Conservation (phyloP, 2,888 invertebrate genomes). For the Hirtodrosophila duncani region DNA sequence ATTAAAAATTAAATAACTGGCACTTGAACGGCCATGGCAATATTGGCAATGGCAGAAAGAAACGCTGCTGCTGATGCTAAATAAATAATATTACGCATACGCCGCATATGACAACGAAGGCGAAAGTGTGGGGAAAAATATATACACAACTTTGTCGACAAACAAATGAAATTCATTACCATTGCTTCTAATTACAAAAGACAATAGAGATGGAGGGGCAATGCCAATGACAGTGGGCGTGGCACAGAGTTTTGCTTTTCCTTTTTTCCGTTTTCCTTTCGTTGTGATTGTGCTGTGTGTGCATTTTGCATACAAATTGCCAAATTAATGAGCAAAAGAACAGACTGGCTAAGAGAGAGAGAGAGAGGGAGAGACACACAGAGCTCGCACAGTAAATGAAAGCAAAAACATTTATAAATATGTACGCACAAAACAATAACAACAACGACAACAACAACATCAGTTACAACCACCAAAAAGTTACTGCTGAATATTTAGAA, state of each 20-base stretch:
- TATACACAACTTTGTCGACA: constrained; percentile 30
- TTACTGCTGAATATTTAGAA: constrained; percentile 6
- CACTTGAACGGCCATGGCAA: constrained; percentile 32
- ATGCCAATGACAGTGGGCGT: constrained; percentile 8
- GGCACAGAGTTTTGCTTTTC: not conserved
- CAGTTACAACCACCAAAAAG: constrained; percentile 2
- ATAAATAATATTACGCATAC: constrained; percentile 49
- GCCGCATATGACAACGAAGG: constrained; percentile 27
- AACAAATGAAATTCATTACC: constrained; percentile 73
- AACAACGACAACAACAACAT: constrained; percentile 21
- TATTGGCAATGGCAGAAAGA: constrained; percentile 29
- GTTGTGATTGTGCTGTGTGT: constrained; percentile 34
- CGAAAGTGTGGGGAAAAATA: constrained; percentile 37
- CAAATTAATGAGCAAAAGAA: constrained; percentile 64
- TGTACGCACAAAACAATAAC: constrained; percentile 53
- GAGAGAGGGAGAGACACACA: too few species aligned
- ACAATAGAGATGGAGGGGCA: constrained; percentile 43
- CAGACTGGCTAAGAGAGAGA: too few species aligned
- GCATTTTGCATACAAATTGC: constrained; percentile 73
- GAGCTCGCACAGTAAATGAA: constrained; percentile 60
- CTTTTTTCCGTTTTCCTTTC: too few species aligned
- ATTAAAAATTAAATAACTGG: constrained; percentile 70
- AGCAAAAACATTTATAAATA: constrained; percentile 49
- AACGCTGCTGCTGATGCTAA: constrained; percentile 13
- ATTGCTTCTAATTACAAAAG: constrained; percentile 71